Evolutionary conservation across 2,113 vertebrate genomes (phyloP).

Genomic region (Perccottus glenii): DNA sequence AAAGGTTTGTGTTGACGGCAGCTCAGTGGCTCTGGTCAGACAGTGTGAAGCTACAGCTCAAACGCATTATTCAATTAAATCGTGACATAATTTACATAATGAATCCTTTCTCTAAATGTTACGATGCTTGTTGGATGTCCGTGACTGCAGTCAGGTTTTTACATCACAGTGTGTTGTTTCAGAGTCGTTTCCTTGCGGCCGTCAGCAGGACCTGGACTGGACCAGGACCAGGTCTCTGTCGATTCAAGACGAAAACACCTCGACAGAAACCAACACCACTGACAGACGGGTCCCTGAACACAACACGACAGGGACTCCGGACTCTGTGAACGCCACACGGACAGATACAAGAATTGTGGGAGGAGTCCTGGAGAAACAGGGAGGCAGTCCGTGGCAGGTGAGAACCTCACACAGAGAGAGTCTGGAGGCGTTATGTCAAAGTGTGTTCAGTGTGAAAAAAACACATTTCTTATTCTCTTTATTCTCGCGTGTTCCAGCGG

Average conservation of each 20-base stretch:
- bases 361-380: slow-evolving; percentile 75
- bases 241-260: neutral
- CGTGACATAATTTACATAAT: too few relatives aligned
- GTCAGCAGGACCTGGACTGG: neutral
- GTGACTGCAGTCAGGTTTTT: too few relatives aligned
- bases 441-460: too few relatives aligned
- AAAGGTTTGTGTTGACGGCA: too few relatives aligned
- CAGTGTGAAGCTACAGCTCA: too few relatives aligned
- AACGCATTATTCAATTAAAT: too few relatives aligned
- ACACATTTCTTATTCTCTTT: too few relatives aligned
- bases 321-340: neutral
- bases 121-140: too few relatives aligned
- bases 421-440: too few relatives aligned
- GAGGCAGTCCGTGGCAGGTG: slow-evolving; percentile 88
- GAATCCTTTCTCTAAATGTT: neutral
- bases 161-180: neutral
- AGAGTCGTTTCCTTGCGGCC: slow-evolving; percentile 62
- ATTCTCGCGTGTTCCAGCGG: too few relatives aligned
- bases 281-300: neutral
- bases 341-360: slow-evolving; percentile 70
- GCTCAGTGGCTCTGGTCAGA: too few relatives aligned
- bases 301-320: neutral
- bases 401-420: neutral
- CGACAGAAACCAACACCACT: neutral
- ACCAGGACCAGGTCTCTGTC: slow-evolving; percentile 21